These are phyloP conservation scores for Meloidogyne floridensis DNA, from an alignment of 1,140 invertebrate genomes.

Conservation along the genomic window DNA sequence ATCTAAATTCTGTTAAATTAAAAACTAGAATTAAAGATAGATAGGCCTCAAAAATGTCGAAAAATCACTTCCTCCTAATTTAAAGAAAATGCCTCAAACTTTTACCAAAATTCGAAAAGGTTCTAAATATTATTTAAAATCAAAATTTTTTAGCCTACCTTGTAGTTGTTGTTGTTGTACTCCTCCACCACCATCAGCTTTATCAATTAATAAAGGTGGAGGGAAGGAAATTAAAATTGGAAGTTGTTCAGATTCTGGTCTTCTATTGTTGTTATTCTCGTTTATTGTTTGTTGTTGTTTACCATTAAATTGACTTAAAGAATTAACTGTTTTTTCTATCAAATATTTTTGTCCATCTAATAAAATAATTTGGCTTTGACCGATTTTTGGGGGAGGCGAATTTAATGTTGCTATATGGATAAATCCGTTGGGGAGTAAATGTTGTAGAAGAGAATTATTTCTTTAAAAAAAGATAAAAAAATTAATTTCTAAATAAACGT, in stretches of 20 bases:
- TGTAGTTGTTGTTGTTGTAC: not conserved
- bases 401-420: constrained; percentile 20
- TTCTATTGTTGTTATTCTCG: not conserved
- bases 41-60: no score
- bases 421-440: constrained; percentile 15
- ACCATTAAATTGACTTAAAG: not conserved
- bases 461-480: not conserved
- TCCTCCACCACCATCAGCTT: not conserved
- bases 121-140: no score
- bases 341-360: constrained; percentile 16
- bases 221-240: not conserved
- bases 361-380: not conserved
- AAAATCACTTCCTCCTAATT: no score
- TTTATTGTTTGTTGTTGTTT: not conserved
- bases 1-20: no score
- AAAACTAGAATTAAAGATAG: no score
- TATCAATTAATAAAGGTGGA: not conserved
- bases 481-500: not conserved
- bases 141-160: no score
- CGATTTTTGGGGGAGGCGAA: not conserved
- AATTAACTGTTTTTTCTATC: constrained; percentile 19
- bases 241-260: constrained; percentile 5
- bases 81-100: no score
- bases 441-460: not conserved
- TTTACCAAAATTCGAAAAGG: no score